Percentiles rank a stretch among this genome's conserved stretches.
phyloP scores from a whole-genome alignment of 2,113 vertebrate genomes.

The Craseonycteris thonglongyai region DNA sequence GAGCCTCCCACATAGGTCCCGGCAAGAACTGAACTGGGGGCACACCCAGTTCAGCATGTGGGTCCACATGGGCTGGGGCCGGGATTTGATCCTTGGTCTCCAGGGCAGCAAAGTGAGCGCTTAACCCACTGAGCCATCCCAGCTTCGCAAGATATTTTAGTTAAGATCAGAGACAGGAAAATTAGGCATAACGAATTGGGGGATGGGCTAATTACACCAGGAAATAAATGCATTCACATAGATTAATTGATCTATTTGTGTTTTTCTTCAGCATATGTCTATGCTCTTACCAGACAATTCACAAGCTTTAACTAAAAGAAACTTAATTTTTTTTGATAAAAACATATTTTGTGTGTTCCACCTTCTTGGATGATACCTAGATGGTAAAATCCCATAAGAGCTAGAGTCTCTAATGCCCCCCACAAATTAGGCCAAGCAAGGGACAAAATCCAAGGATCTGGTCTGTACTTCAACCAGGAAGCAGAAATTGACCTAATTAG shows the following conservation, averaged over 20 bases:
- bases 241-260: background rate
- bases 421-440: background rate
- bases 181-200: background rate
- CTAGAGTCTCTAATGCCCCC: background rate
- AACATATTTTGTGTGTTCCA: background rate
- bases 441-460: no score
- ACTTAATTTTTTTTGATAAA: background rate
- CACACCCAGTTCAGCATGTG: no score
- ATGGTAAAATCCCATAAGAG: background rate
- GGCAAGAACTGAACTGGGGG: no score
- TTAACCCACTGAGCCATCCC: no score
- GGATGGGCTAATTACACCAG: background rate
- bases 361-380: background rate
- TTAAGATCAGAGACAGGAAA: background rate
- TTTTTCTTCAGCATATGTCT: background rate
- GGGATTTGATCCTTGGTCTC: no score
- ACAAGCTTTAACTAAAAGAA: background rate
- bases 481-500: background rate
- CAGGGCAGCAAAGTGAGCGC: no score
- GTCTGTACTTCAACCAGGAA: background rate
- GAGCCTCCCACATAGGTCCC: no score
- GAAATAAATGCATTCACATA: background rate
- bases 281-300: background rate
- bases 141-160: background rate
- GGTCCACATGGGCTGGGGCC: no score